These are phyloP conservation scores for Drosophila athabasca DNA, from an alignment of 1,140 invertebrate genomes.

Conservation along the genomic window DNA sequence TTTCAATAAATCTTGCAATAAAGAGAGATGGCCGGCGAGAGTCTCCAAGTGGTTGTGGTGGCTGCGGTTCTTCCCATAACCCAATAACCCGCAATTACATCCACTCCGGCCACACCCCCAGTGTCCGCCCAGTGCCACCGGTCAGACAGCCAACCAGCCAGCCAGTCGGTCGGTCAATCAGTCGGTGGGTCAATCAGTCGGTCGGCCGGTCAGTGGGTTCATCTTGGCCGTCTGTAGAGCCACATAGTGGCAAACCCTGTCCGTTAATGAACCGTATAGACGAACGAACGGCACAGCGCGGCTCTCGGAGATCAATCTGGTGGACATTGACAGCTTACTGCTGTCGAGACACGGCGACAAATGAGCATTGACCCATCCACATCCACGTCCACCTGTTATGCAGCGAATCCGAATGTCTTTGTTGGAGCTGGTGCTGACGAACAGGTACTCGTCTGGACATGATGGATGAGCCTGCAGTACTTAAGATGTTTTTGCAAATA, in stretches of 20 bases:
- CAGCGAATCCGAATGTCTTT: constrained; percentile 11
- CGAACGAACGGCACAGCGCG: constrained; percentile 60
- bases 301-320: constrained; percentile 45
- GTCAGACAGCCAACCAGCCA: background rate
- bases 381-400: background rate
- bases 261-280: constrained; percentile 54
- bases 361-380: constrained; percentile 45
- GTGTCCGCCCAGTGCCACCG: background rate
- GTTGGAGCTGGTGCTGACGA: constrained; percentile 1
- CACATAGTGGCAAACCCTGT: constrained; percentile 53
- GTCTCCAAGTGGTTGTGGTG: constrained; percentile 28
- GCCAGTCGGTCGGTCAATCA: constrained; percentile 5
- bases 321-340: constrained; percentile 2
- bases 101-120: constrained; percentile 52
- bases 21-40: constrained; percentile 24
- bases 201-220: too few species aligned
- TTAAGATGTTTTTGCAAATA: constrained; percentile 30
- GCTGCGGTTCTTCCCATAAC: constrained; percentile 38
- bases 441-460: constrained; percentile 16
- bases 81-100: constrained; percentile 65
- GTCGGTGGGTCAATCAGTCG: too few species aligned
- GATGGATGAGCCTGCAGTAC: constrained; percentile 51
- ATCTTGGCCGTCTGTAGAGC: background rate
- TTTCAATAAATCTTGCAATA: constrained; percentile 41
- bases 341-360: constrained; percentile 43